These are phyloP conservation scores for Bubalus kerabau DNA, from an alignment of 2,113 vertebrate species.

Conservation along the genomic window DNA sequence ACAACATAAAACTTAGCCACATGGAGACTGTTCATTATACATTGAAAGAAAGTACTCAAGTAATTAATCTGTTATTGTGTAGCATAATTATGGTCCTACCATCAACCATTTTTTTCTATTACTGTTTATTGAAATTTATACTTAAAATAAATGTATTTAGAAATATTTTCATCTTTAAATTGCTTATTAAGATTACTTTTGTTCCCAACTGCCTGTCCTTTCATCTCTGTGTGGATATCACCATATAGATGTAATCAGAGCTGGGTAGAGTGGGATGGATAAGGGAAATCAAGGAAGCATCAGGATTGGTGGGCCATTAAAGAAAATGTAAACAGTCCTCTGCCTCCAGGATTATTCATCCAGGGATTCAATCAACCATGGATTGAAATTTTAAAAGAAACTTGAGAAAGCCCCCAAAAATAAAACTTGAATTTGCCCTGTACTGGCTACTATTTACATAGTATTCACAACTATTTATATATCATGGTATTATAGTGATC, in stretches of 20 bases:
- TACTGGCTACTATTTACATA: not conserved
- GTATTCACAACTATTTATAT: not conserved
- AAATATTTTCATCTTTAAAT: not conserved
- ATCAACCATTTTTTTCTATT: not conserved
- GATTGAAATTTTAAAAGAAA: not conserved
- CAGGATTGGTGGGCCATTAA: not conserved
- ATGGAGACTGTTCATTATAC: not conserved
- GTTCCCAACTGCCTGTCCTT: not conserved
- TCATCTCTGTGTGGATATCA: not conserved
- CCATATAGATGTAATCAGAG: not conserved
- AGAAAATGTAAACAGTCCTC: not conserved
- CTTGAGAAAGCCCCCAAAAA: not conserved
- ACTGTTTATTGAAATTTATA: not conserved
- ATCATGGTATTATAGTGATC: not conserved
- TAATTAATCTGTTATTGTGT: not conserved
- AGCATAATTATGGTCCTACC: not conserved
- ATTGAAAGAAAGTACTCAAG: not conserved
- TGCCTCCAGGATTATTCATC: not conserved
- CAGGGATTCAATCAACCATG: not conserved
- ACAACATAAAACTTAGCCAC: not conserved
- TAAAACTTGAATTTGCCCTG: not conserved
- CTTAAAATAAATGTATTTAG: not conserved
- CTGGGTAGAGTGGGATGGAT: not conserved
- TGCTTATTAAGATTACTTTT: not conserved
- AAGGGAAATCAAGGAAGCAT: not conserved